A percentile compares a stretch with the other conserved stretches of the same genome.
Conservation (phyloP, 2,113 vertebrate genomes). For the Campylorhamphus procurvoides region DNA sequence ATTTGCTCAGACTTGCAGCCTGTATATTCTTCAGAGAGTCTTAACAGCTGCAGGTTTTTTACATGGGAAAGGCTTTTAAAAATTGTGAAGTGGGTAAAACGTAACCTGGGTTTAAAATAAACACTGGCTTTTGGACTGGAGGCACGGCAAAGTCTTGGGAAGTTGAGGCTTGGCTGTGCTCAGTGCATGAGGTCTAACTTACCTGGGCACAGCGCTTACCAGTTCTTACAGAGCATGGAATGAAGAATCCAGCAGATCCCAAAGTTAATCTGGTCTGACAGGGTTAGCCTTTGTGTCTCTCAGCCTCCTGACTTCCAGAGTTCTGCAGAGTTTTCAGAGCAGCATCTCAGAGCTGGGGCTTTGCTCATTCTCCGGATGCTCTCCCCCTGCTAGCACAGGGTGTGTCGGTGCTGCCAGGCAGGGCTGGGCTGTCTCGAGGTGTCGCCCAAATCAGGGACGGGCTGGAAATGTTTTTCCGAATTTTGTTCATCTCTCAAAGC, state of each 20-base stretch:
- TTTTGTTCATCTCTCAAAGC: not conserved
- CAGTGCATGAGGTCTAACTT: not conserved
- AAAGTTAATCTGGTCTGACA: not conserved
- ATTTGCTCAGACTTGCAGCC: not conserved
- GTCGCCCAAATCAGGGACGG: not conserved
- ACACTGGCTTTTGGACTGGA: not conserved
- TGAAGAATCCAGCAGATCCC: not conserved
- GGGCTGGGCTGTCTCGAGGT: not conserved
- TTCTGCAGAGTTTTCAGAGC: not conserved
- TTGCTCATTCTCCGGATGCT: not conserved
- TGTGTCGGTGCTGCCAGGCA: not conserved
- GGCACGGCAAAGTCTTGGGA: not conserved
- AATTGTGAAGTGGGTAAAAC: not conserved
- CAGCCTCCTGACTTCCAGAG: not conserved
- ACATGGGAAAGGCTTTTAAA: not conserved
- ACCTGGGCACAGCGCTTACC: not conserved
- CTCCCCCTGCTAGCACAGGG: not conserved
- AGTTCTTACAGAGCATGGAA: not conserved
- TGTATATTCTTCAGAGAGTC: not conserved
- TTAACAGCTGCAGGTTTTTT: conserved; percentile 4
- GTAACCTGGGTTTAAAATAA: not conserved
- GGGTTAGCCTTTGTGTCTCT: not conserved
- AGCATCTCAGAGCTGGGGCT: not conserved
- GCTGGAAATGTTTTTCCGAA: not conserved
- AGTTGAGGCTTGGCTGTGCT: not conserved